Conservation (phyloP, 1,140 invertebrate species). For the Macrocentrus cingulum region DNA sequence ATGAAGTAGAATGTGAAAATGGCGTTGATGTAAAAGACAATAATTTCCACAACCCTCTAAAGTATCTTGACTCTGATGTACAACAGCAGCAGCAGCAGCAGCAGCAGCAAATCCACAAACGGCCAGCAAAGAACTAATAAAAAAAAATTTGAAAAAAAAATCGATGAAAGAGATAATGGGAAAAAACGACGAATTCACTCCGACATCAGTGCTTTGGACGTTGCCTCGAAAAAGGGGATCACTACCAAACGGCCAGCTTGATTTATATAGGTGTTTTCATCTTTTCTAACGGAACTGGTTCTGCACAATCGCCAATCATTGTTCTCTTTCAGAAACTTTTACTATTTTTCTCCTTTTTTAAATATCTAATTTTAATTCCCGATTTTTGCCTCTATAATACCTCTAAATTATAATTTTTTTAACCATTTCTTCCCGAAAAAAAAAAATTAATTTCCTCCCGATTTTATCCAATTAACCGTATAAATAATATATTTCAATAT, state of each 20-base stretch:
- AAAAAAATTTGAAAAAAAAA: neutral
- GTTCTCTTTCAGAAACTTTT: slow-evolving; percentile 2
- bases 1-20: neutral
- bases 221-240: slow-evolving; percentile 29
- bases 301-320: neutral
- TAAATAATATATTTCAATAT: too few species aligned
- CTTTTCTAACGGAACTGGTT: slow-evolving; percentile 15
- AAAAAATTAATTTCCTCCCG: too few species aligned
- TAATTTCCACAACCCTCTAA: too few species aligned
- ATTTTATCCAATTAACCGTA: too few species aligned
- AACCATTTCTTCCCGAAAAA: too few species aligned
- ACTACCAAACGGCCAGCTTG: slow-evolving; percentile 39
- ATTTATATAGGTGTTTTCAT: slow-evolving; percentile 44
- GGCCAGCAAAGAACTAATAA: neutral
- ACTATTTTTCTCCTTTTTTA: neutral
- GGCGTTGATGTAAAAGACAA: too few species aligned
- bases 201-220: slow-evolving; percentile 34
- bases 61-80: too few species aligned
- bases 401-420: too few species aligned
- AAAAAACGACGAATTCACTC: slow-evolving; percentile 21
- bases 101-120: neutral
- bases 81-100: neutral
- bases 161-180: slow-evolving; percentile 7
- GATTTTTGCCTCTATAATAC: too few species aligned
- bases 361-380: slow-evolving; percentile 1